These are phyloP conservation scores for Athetis lepigone DNA, from an alignment of 2,888 invertebrate genomes.

Conservation along the genomic window DNA sequence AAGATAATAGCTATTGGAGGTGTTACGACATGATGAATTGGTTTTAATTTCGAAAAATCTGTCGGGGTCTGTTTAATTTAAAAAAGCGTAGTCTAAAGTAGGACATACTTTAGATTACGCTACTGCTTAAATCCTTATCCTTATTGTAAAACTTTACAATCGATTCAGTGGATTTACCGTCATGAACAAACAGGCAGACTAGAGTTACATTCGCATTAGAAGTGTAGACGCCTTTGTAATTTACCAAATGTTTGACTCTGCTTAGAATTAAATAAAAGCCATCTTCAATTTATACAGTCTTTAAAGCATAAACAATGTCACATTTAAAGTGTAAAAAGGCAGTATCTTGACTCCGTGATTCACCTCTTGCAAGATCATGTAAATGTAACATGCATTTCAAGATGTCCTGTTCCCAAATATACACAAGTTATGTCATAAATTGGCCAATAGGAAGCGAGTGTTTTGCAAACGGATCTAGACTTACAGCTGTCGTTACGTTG, in stretches of 20 bases:
- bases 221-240: not conserved
- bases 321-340: not conserved
- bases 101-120: no score
- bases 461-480: conserved; percentile 48
- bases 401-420: conserved; percentile 45
- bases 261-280: not conserved
- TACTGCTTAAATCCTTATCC: not conserved
- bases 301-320: not conserved
- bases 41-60: no score
- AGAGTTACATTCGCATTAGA: not conserved
- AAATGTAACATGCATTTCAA: conserved; percentile 21
- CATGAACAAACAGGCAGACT: not conserved
- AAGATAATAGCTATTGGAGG: no score
- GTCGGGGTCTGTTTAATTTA: no score
- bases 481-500: conserved; percentile 21
- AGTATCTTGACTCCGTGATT: not conserved
- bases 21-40: no score
- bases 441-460: conserved; percentile 10
- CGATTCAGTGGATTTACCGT: not conserved
- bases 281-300: no score
- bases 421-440: conserved; percentile 23
- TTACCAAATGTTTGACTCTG: not conserved
- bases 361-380: conserved; percentile 17
- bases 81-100: no score
- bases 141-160: not conserved